Base-by-base conservation (phyloP, 2,113 vertebrate genomes). In the Glaucidium brasilianum region DNA sequence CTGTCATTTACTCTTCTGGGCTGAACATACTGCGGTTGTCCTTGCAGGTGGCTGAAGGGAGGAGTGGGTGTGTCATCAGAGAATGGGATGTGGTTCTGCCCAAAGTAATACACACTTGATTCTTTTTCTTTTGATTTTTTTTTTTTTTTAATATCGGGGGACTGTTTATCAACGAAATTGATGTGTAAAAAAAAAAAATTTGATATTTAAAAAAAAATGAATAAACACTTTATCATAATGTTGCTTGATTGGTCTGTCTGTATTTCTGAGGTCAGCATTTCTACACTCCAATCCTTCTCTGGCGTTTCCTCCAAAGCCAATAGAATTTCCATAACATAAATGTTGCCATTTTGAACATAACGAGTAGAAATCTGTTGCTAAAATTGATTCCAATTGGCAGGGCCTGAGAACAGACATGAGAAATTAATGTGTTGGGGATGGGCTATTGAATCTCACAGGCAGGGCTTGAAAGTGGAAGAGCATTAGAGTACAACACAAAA, bases 31-130 rank as follows among this genome's bases (percentile, higher is more conserved):
- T 35, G 72, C 4, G 5, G 75, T 88, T 80, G 67, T 58, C 76
- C 88, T 90, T 32, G 14, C 37, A 41, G 75, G 95, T 29, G 86
- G 93, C 88, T 72, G 89, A 67, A 81, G 78, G 67, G 92, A 93
- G 91, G 78, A 62, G 80, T 26, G 85, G 88, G 90, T 49, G 76
- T 58, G 71, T 88, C 96, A 97, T 92, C 96, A 71, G 45, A 85
- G 77, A 45, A 71, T 69, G 95, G 97, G 95, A 98, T 97, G 96
- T 96, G 96, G 95, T 97, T 98, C 97, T 97, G 97, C 93, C 95
- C 93, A 73, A 78, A 92, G 88, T 93, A 94, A 87, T 84, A 92
- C 91, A 96, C 95, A 95, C 91, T 66, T 95, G 91, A 94, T 95
- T 90, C 39, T 94, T 94, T 94, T 94, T 76, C 92, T 84, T 94